Percentiles rank a stretch among this genome's conserved stretches.
Evolutionary conservation across 2,113 vertebrate species (phyloP).

Genomic region (Agapornis roseicollis): DNA sequence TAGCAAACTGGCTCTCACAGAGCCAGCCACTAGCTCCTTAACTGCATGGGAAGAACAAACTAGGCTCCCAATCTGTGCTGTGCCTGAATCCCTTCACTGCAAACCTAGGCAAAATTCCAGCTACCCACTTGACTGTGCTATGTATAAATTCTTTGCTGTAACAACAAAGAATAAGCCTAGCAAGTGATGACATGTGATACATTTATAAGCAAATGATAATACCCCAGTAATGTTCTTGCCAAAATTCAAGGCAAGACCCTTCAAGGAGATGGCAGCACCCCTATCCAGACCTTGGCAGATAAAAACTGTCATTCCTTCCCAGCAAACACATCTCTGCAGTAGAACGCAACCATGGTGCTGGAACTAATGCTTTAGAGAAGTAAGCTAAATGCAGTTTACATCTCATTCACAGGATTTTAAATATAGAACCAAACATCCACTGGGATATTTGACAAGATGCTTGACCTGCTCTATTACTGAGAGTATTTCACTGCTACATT

Average conservation of each 20-base stretch:
- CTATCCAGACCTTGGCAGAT: not conserved
- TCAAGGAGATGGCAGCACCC: not conserved
- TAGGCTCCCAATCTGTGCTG: not conserved
- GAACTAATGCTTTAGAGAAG: not conserved
- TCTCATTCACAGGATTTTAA: not conserved
- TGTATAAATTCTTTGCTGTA: not conserved
- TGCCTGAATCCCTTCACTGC: not conserved
- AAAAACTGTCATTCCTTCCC: not conserved
- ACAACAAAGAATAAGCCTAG: not conserved
- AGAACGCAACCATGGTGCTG: not conserved
- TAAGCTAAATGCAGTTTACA: not conserved
- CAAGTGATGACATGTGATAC: not conserved
- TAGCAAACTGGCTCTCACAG: not conserved
- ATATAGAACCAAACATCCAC: not conserved
- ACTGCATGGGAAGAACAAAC: not conserved
- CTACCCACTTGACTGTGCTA: conserved; percentile 6
- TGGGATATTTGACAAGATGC: not conserved
- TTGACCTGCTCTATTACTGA: not conserved
- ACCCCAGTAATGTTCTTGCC: not conserved
- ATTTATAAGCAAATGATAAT: not conserved
- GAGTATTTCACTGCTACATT: not conserved
- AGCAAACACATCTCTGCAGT: not conserved
- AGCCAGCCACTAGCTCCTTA: not conserved
- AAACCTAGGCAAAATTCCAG: not conserved
- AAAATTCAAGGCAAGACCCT: conserved; percentile 3